Evolutionary conservation across 2,888 invertebrate genomes (phyloP).

Genomic region (Drosophila hamatofila): DNA sequence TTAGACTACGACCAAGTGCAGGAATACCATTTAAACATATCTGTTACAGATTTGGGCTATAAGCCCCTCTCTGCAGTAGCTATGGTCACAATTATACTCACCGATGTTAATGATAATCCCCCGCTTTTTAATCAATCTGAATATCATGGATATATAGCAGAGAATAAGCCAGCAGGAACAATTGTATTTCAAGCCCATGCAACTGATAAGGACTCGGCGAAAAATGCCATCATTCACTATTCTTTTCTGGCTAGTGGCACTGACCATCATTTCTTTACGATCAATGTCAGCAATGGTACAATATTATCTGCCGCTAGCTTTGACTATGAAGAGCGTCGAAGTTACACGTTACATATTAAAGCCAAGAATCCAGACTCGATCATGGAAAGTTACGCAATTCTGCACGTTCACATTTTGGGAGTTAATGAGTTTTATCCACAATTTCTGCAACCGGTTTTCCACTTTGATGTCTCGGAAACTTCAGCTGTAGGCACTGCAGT

Average conservation of each 20-base stretch:
- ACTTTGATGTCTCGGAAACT: conserved; percentile 96
- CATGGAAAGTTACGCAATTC: conserved; percentile 91
- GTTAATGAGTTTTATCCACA: conserved; percentile 95
- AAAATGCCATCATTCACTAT: conserved; percentile 94
- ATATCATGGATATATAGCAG: conserved; percentile 92
- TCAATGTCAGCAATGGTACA: conserved; percentile 91
- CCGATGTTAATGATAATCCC: conserved; percentile 97
- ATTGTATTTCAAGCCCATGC: conserved; percentile 92
- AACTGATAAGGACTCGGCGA: conserved; percentile 93
- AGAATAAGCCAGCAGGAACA: conserved; percentile 92
- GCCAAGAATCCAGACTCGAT: conserved; percentile 95
- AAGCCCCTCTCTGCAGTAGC: conserved; percentile 91
- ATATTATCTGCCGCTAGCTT: conserved; percentile 91
- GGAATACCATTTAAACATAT: conserved; percentile 94
- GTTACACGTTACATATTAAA: conserved; percentile 91
- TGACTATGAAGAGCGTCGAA: conserved; percentile 93
- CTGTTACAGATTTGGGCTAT: conserved; percentile 94
- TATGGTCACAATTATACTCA: conserved; percentile 93
- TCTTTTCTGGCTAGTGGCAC: conserved; percentile 90
- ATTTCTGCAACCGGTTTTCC: conserved; percentile 95
- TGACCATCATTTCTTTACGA: conserved; percentile 90
- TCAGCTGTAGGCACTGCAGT: conserved; percentile 94
- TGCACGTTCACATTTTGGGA: conserved; percentile 92
- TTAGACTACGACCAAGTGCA: conserved; percentile 95
- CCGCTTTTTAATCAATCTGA: conserved; percentile 92